These are phyloP conservation scores for Patella depressa DNA, from an alignment of 2,888 invertebrate species.

Conservation along the genomic window DNA sequence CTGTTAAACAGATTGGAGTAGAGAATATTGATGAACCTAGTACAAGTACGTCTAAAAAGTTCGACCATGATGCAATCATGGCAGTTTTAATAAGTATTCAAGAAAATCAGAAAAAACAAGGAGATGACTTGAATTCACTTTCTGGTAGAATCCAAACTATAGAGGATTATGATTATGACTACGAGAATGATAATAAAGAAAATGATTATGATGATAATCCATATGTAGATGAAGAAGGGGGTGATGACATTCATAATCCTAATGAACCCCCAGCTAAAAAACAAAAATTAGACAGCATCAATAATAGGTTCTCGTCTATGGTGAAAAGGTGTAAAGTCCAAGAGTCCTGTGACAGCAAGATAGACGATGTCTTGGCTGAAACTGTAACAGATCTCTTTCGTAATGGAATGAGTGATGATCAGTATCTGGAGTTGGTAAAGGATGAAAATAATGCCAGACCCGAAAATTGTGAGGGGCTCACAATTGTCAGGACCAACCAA, in stretches of 20 bases:
- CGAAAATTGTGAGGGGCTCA: slow-evolving; percentile 28
- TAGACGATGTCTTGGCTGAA: slow-evolving; percentile 27
- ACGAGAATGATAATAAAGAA: not conserved
- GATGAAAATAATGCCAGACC: slow-evolving; percentile 28
- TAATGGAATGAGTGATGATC: slow-evolving; percentile 30
- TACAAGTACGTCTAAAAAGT: no score
- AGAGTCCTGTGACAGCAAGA: slow-evolving; percentile 21
- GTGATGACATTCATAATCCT: no score
- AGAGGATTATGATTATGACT: slow-evolving; percentile 11
- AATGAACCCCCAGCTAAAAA: no score
- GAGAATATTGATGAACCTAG: no score
- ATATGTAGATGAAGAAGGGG: no score
- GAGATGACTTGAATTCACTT: no score
- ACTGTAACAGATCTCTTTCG: slow-evolving; percentile 29
- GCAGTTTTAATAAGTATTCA: not conserved
- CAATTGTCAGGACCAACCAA: slow-evolving; percentile 25
- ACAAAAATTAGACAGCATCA: no score
- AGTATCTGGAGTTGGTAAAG: slow-evolving; percentile 27
- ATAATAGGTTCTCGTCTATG: slow-evolving; percentile 19
- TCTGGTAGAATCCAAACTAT: no score
- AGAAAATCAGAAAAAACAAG: no score
- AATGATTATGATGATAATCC: no score
- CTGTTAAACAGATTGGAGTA: no score
- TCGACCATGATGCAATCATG: no score
- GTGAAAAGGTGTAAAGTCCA: slow-evolving; percentile 25